Evolutionary conservation across 2,888 invertebrate species (phyloP).

Genomic region (Synergus itoensis): DNA sequence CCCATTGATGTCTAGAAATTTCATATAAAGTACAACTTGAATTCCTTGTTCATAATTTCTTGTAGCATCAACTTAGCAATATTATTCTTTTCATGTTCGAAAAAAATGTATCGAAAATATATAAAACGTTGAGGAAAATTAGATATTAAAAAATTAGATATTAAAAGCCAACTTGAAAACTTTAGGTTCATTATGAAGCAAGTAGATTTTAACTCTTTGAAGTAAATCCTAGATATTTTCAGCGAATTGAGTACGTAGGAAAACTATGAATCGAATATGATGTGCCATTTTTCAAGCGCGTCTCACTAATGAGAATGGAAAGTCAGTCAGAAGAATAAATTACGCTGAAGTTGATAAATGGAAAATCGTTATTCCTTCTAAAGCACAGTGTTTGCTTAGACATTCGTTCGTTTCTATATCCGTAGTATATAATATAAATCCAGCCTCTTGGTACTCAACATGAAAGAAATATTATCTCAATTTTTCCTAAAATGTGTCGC

Average conservation of each 20-base stretch:
- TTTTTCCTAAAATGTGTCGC: no score
- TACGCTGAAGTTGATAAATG: constrained; percentile 24
- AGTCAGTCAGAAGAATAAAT: constrained; percentile 40
- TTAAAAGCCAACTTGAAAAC: not conserved
- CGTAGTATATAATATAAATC: not conserved
- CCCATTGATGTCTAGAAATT: not conserved
- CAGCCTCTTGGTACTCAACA: not conserved
- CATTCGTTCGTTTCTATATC: not conserved
- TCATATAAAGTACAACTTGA: not conserved
- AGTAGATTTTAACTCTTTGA: not conserved
- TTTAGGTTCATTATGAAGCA: not conserved
- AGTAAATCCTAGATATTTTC: constrained; percentile 1
- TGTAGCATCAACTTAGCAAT: not conserved
- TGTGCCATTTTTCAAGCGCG: constrained; percentile 23
- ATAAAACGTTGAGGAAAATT: no score
- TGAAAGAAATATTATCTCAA: no score
- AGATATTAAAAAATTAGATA: no score
- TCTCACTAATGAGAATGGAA: constrained; percentile 23
- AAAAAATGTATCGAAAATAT: not conserved
- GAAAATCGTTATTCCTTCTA: constrained; percentile 26
- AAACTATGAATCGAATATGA: constrained; percentile 19
- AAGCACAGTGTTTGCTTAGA: not conserved
- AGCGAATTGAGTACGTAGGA: not conserved
- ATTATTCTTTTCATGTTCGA: not conserved
- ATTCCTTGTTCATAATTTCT: not conserved